These are phyloP conservation scores for Melipona quadrifasciata DNA, from an alignment of 1,140 invertebrate genomes.

Conservation along the genomic window DNA sequence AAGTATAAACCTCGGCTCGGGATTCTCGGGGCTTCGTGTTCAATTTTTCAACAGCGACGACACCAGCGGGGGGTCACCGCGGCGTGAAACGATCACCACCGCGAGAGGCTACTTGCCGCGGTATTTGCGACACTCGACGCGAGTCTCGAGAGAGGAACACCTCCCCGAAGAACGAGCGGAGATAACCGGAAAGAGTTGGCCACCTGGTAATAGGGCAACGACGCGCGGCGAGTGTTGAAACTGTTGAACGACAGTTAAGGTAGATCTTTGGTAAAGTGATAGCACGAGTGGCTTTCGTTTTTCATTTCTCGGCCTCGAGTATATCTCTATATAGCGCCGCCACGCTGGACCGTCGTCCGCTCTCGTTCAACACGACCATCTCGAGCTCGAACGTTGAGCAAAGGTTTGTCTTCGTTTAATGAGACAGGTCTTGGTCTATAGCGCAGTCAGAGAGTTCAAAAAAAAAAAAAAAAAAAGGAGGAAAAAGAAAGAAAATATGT, in stretches of 20 bases:
- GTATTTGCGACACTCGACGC: slow-evolving; percentile 20
- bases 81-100: not conserved
- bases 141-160: not conserved
- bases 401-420: slow-evolving; percentile 61
- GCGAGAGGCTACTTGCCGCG: slow-evolving; percentile 11
- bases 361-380: slow-evolving; percentile 47
- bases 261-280: slow-evolving; percentile 48
- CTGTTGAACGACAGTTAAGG: slow-evolving; percentile 33
- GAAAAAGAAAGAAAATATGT: not conserved
- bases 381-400: slow-evolving; percentile 51
- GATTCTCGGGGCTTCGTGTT: not conserved
- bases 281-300: slow-evolving; percentile 51
- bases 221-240: slow-evolving; percentile 20
- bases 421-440: slow-evolving; percentile 10
- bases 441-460: not conserved
- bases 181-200: slow-evolving; percentile 21
- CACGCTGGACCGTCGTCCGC: not conserved
- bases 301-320: slow-evolving; percentile 42
- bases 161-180: not conserved
- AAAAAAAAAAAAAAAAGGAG: not conserved
- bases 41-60: slow-evolving; percentile 12
- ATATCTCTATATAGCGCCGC: slow-evolving; percentile 29
- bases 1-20: no score
- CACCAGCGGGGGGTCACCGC: not conserved
- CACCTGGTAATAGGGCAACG: slow-evolving; percentile 2